Percentiles rank a stretch among this genome's conserved stretches.
Conservation (phyloP, 2,888 invertebrate genomes). For the Machimus atricapillus region DNA sequence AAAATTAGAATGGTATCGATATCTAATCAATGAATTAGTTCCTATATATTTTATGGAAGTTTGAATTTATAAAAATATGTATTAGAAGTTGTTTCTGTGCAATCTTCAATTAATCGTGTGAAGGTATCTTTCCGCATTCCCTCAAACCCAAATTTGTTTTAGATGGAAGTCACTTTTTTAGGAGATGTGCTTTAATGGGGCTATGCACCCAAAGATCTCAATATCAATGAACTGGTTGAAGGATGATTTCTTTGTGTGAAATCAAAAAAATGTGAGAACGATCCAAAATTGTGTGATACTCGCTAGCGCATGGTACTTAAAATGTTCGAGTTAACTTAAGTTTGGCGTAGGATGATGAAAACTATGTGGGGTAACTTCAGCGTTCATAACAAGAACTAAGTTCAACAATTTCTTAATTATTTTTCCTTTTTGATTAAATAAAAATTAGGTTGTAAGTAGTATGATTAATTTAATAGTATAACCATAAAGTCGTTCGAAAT, state of each 20-base stretch:
- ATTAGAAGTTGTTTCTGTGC: not conserved
- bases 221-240: slow-evolving; percentile 1
- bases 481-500: not conserved
- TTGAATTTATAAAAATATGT: not conserved
- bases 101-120: not conserved
- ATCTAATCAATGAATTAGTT: not conserved
- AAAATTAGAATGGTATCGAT: not conserved
- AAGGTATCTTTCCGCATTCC: not conserved
- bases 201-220: not conserved
- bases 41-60: not conserved
- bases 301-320: not conserved
- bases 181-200: not conserved
- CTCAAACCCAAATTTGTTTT: not conserved
- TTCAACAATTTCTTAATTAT: not conserved
- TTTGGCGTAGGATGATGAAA: not conserved
- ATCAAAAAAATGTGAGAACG: not conserved
- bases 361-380: not conserved
- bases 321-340: not conserved
- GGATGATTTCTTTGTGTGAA: not conserved
- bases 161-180: not conserved
- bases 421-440: not conserved
- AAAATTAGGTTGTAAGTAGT: not conserved
- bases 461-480: not conserved
- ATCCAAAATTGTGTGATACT: not conserved
- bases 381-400: not conserved